Evolutionary conservation across 2,797 vertebrate species (phyloP).

Genomic region (Eulemur rubriventer): DNA sequence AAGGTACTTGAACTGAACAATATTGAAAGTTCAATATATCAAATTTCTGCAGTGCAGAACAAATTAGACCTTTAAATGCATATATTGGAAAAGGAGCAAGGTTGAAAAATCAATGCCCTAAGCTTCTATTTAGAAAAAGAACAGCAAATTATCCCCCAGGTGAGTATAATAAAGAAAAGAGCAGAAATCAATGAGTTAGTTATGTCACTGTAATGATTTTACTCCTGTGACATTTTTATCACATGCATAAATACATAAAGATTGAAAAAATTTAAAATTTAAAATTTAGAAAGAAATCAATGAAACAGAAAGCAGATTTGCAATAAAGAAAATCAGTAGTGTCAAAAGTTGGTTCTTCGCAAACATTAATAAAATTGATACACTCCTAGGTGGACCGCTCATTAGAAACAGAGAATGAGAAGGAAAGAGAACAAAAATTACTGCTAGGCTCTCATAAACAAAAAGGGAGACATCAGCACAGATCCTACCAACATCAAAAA

Average conservation of each 20-base stretch:
- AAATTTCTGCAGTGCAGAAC: background rate
- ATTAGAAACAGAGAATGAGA: background rate
- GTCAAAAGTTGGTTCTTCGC: background rate
- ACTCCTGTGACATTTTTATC: no score
- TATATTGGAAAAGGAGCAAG: background rate
- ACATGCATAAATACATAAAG: no score
- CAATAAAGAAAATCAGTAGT: background rate
- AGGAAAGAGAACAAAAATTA: background rate
- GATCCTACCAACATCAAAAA: background rate
- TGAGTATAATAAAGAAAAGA: background rate
- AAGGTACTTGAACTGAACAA: background rate
- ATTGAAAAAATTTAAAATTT: no score
- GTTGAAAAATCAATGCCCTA: conserved; percentile 26
- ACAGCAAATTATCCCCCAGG: background rate
- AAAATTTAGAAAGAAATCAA: no score
- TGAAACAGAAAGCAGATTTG: background rate
- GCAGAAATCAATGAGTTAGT: background rate
- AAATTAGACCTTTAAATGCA: background rate
- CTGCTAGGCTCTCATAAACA: background rate
- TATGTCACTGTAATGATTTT: no score
- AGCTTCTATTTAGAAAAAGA: background rate
- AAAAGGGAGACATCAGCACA: background rate
- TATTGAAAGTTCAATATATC: background rate
- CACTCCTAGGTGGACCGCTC: background rate
- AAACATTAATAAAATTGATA: conserved; percentile 13